A percentile compares a stretch with the other conserved stretches of the same genome.
These are phyloP conservation scores for Plemyria rubiginata DNA, from an alignment of 2,888 invertebrate genomes.

Conservation along the genomic window DNA sequence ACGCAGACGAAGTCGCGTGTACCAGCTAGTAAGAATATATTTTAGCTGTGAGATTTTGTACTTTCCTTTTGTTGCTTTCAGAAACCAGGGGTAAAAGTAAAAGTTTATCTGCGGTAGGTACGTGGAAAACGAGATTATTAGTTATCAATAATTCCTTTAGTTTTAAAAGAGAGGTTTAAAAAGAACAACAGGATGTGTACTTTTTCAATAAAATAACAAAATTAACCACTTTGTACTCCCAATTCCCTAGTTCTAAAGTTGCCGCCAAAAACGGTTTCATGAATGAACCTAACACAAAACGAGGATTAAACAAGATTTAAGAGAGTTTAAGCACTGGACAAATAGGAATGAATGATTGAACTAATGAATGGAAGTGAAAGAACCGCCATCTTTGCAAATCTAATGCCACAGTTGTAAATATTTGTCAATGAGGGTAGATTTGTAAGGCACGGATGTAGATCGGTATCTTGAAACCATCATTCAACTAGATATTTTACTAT, in stretches of 20 bases:
- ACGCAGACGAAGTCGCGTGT: no score
- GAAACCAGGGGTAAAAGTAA: no score
- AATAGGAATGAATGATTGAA: slow-evolving; percentile 62
- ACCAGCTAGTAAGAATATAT: no score
- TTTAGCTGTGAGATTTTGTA: no score
- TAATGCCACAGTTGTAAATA: slow-evolving; percentile 72
- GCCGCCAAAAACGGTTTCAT: slow-evolving; percentile 45
- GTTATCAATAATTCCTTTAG: neutral
- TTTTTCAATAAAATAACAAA: slow-evolving; percentile 14
- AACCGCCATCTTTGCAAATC: slow-evolving; percentile 41
- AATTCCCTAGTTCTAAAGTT: slow-evolving; percentile 10
- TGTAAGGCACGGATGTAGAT: slow-evolving; percentile 43
- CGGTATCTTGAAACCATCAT: slow-evolving; percentile 23
- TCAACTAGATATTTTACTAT: neutral
- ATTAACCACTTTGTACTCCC: slow-evolving; percentile 17
- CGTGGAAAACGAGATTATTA: no score
- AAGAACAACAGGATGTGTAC: neutral
- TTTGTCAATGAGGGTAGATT: slow-evolving; percentile 65
- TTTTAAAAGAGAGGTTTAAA: neutral
- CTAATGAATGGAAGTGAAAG: slow-evolving; percentile 46
- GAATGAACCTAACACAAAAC: slow-evolving; percentile 57
- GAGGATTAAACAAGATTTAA: slow-evolving; percentile 43
- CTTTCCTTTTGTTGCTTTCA: no score
- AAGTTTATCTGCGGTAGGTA: no score
- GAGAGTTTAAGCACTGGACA: slow-evolving; percentile 45